Evolutionary conservation across 2,888 invertebrate species (phyloP).

Genomic region (Chymomyza fuscimana): DNA sequence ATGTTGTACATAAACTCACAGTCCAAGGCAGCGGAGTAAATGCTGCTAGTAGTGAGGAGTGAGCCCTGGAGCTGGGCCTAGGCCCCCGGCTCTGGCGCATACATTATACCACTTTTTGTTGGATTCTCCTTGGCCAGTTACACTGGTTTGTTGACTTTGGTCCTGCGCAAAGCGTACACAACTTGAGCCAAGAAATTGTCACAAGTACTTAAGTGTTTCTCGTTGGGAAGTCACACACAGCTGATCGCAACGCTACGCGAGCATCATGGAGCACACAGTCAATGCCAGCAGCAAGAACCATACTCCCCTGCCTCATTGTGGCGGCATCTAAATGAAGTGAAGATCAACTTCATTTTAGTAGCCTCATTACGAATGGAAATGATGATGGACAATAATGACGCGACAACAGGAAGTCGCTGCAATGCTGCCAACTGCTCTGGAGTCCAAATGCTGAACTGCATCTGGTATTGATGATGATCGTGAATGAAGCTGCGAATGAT

Average conservation of each 20-base stretch:
- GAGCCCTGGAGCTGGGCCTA: background rate
- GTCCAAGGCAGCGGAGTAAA: background rate
- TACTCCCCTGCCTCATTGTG: conserved; percentile 28
- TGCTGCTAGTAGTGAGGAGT: background rate
- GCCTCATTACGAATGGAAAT: conserved; percentile 76
- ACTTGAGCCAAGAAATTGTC: conserved; percentile 48
- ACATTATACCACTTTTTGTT: conserved; percentile 54
- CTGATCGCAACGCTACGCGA: conserved; percentile 57
- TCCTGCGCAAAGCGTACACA: background rate
- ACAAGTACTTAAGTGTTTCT: conserved; percentile 38
- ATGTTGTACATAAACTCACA: conserved; percentile 61
- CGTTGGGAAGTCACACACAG: conserved; percentile 40
- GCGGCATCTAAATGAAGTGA: conserved; percentile 75
- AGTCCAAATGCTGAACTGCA: conserved; percentile 11
- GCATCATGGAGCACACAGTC: conserved; percentile 55
- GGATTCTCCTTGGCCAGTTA: conserved; percentile 15
- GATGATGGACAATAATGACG: conserved; percentile 78
- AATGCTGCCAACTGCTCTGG: conserved; percentile 9
- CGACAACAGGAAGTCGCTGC: conserved; percentile 77
- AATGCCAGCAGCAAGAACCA: conserved; percentile 9
- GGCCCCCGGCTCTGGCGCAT: conserved; percentile 32
- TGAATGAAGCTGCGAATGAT: background rate
- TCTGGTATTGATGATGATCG: conserved; percentile 16
- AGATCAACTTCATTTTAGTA: conserved; percentile 70
- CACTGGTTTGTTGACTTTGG: conserved; percentile 17